phyloP scores from a whole-genome alignment of 2,797 vertebrate genomes.

The Corythornis leucogaster region DNA sequence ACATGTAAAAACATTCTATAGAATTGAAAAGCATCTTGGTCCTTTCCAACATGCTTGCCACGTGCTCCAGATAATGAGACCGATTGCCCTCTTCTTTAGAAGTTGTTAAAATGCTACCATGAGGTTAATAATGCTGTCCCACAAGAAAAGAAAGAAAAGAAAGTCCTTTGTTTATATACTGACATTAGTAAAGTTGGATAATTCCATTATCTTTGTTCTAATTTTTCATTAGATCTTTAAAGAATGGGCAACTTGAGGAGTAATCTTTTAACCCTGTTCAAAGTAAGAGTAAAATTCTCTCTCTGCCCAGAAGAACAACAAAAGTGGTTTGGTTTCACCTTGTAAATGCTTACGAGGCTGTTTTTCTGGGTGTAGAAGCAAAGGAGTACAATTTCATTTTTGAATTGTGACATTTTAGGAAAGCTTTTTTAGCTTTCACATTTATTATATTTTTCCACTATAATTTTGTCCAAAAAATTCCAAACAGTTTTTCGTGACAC shows the following conservation, averaged over 20 bases:
- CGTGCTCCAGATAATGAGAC: constrained; percentile 6
- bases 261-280: neutral
- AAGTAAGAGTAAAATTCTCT: neutral
- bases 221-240: neutral
- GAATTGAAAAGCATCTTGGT: neutral
- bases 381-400: neutral
- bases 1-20: neutral
- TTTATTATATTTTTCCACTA: neutral
- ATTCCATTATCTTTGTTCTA: neutral
- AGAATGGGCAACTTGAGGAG: neutral
- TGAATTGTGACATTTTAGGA: neutral
- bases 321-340: neutral
- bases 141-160: neutral
- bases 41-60: neutral
- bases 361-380: neutral
- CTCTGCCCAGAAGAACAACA: neutral
- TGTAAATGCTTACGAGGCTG: neutral
- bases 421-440: neutral
- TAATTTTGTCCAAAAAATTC: neutral
- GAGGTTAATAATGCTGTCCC: neutral
- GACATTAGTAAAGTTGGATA: neutral
- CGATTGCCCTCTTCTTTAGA: constrained; percentile 1
- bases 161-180: neutral
- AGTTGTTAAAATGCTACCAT: neutral
- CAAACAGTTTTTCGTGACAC: neutral